phyloP scores from a whole-genome alignment of 2,797 vertebrate species.

The Dendrocincla tyrannina region DNA sequence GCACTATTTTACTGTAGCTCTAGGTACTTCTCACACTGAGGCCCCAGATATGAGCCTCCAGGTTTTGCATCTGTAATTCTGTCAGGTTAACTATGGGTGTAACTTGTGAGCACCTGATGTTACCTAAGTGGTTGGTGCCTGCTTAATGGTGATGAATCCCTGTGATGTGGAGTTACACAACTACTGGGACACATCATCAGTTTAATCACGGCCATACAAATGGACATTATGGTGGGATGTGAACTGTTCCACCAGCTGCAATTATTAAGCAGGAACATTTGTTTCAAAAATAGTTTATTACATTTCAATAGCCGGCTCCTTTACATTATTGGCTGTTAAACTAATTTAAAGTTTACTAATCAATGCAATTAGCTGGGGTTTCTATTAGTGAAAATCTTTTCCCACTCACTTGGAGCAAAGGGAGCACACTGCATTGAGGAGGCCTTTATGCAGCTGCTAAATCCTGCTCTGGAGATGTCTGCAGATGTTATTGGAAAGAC shows the following conservation, averaged over 20 bases:
- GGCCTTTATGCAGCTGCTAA: background rate
- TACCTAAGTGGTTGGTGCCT: background rate
- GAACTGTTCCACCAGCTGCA: background rate
- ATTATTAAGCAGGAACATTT: background rate
- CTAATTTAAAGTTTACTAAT: background rate
- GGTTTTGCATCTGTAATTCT: background rate
- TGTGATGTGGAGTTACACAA: background rate
- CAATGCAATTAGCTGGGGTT: background rate
- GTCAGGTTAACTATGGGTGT: background rate
- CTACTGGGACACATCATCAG: background rate
- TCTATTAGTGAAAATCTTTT: background rate
- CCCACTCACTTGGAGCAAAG: background rate
- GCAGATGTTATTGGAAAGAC: background rate
- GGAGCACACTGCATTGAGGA: background rate
- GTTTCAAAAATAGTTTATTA: background rate
- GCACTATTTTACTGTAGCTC: background rate
- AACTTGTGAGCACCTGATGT: background rate
- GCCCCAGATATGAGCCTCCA: background rate
- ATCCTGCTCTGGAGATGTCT: background rate
- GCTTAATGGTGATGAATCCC: background rate
- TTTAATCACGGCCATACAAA: background rate
- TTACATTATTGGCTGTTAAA: background rate
- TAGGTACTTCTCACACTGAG: background rate
- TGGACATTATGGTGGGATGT: background rate
- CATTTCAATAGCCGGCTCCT: background rate